Evolutionary conservation across 2,797 vertebrate species (phyloP).

Genomic region (Petrocephalus sullivani): DNA sequence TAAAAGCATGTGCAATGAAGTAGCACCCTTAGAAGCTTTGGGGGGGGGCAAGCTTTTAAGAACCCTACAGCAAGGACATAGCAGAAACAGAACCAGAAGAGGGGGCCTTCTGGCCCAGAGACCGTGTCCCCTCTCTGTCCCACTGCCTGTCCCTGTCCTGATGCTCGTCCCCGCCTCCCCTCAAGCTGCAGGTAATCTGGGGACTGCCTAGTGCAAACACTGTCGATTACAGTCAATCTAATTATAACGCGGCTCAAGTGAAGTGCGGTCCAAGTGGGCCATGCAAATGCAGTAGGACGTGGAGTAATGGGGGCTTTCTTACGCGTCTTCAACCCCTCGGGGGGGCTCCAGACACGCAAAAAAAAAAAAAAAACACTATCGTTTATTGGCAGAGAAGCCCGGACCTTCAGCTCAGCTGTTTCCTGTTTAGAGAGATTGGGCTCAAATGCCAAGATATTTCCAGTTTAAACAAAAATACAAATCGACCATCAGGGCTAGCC

Average conservation of each 20-base stretch:
- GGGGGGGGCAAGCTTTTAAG: not conserved
- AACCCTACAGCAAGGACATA: not conserved
- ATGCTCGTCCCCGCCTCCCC: no score
- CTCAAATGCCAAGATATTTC: not conserved
- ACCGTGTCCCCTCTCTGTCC: not conserved
- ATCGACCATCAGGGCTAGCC: not conserved
- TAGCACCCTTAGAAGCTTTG: not conserved
- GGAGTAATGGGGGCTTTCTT: not conserved
- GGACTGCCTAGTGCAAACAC: not conserved
- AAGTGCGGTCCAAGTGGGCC: not conserved
- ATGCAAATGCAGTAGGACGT: not conserved
- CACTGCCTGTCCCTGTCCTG: not conserved
- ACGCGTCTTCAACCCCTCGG: not conserved
- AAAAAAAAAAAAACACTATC: not conserved
- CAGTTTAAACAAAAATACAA: not conserved
- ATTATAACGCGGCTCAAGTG: conserved; percentile 9
- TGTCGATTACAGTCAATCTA: conserved; percentile 10
- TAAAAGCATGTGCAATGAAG: not conserved
- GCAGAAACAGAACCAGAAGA: not conserved
- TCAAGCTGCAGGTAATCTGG: not conserved
- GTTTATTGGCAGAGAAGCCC: not conserved
- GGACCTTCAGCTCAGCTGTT: not conserved
- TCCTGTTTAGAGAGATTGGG: not conserved
- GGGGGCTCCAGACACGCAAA: not conserved
- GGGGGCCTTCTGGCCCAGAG: not conserved